Evolutionary conservation across 2,113 vertebrate species (phyloP), one percentile per base, ranked within the genome.

Genomic region (Sciurus niger): DNA sequence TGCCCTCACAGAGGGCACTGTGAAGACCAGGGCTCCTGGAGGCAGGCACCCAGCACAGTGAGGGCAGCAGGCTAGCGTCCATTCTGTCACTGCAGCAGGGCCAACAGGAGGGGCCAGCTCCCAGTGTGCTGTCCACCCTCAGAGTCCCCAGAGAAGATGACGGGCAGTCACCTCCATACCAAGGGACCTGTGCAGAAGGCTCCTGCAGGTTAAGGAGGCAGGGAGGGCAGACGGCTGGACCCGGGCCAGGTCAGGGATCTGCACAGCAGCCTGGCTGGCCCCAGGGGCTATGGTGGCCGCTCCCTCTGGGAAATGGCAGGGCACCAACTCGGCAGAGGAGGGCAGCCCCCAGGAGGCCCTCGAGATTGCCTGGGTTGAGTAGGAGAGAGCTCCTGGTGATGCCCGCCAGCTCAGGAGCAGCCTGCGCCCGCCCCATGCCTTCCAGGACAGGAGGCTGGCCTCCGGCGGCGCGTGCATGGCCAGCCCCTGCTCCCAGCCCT

Each of bases 401-500:
- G 2, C 18, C 37, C 0, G 4, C 11, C 32, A 74, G n/a, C 7
- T 0, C 18, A 24, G 70, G 53, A 32, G 51, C 51, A 18, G 0
- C 55, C 20, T 17, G 20, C 40, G 40, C 40, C 20, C 40, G 16
- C 17, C 16, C 55, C 60, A 14, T 0, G 0, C 9, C 22, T 70
- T 60, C 51, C 8, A 43, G 65, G 48, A 58, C 0, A 1, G 24
- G 24, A 30, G 24, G 46, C 89, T 20, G 48, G 51, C 37, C 12
- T 28, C 48, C 18, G 30, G 6, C 30, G 1, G 1, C 8, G 37
- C 5, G 11, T 4, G 0, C 20, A 1, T 2, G 48, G 18, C n/a
- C 2, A 12, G 10, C 28, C 77, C n/a, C 7, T 3, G 43, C n/a
- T 67, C 28, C 40, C 13, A n/a, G 43, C 25, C 10, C 55, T 4